These are phyloP conservation scores for Cactoblastis cactorum DNA, from an alignment of 2,888 invertebrate species.

Conservation along the genomic window DNA sequence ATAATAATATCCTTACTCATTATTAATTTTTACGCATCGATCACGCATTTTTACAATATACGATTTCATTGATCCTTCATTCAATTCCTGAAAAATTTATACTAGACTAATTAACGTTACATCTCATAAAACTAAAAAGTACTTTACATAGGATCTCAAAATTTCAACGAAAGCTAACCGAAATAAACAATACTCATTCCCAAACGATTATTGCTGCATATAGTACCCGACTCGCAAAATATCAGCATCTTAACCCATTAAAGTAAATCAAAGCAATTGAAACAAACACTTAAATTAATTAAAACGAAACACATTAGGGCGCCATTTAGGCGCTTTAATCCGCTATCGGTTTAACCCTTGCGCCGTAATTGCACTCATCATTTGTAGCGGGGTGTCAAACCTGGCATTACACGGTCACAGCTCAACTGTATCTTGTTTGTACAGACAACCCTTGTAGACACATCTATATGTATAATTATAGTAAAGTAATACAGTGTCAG, in stretches of 20 bases:
- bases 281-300: constrained; percentile 10
- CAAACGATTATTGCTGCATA: background rate
- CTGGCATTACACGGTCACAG: constrained; percentile 40
- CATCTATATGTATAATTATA: too few relatives aligned
- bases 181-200: background rate
- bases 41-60: too few relatives aligned
- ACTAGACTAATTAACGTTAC: too few relatives aligned
- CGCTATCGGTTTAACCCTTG: constrained; percentile 1
- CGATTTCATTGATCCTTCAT: too few relatives aligned
- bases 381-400: constrained; percentile 47
- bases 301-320: constrained; percentile 3
- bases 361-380: constrained; percentile 3
- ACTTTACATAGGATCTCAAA: too few relatives aligned
- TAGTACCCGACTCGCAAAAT: background rate
- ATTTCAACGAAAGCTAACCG: too few relatives aligned
- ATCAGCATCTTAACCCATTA: constrained; percentile 2
- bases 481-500: too few relatives aligned
- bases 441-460: constrained; percentile 52
- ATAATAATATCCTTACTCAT: too few relatives aligned
- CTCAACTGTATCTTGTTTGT: constrained; percentile 65
- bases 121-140: too few relatives aligned
- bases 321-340: background rate
- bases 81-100: too few relatives aligned
- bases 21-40: too few relatives aligned
- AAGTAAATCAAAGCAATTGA: constrained; percentile 9